phyloP scores from a whole-genome alignment of 2,113 vertebrate species.

The Cyanoramphus novaezelandiae region DNA sequence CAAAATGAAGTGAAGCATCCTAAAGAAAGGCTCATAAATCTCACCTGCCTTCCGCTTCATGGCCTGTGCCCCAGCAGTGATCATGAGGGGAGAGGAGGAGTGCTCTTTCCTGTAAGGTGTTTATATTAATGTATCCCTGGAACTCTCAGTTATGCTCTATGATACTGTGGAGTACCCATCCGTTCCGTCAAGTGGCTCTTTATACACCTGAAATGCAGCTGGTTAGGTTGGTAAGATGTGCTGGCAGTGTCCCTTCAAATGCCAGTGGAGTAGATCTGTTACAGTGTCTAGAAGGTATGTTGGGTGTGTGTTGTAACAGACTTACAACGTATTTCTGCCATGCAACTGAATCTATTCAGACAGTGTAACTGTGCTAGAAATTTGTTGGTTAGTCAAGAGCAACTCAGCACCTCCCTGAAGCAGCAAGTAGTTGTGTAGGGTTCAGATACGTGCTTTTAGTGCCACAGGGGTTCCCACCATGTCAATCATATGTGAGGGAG shows the following conservation, averaged over 20 bases:
- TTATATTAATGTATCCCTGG: not conserved
- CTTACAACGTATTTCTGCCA: not conserved
- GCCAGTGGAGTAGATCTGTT: not conserved
- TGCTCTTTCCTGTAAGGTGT: not conserved
- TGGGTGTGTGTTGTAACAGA: not conserved
- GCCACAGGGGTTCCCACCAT: not conserved
- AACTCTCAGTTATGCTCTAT: not conserved
- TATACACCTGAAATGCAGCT: not conserved
- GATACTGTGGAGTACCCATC: not conserved
- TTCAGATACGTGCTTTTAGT: not conserved
- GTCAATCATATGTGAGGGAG: not conserved
- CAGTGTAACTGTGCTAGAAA: not conserved
- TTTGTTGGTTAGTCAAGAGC: not conserved
- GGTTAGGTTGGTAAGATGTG: not conserved
- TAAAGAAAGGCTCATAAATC: not conserved
- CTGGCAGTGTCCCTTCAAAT: not conserved
- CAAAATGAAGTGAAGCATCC: not conserved
- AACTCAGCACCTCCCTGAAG: not conserved
- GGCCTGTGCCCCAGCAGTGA: not conserved
- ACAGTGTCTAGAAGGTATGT: not conserved
- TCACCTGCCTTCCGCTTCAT: not conserved
- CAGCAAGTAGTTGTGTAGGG: not conserved
- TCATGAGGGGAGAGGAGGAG: not conserved
- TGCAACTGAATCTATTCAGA: not conserved
- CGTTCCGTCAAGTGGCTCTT: not conserved